A percentile compares a stretch with the other conserved stretches of the same genome.
phyloP scores from a whole-genome alignment of 2,113 vertebrate genomes.

The Nansenia antarctica region DNA sequence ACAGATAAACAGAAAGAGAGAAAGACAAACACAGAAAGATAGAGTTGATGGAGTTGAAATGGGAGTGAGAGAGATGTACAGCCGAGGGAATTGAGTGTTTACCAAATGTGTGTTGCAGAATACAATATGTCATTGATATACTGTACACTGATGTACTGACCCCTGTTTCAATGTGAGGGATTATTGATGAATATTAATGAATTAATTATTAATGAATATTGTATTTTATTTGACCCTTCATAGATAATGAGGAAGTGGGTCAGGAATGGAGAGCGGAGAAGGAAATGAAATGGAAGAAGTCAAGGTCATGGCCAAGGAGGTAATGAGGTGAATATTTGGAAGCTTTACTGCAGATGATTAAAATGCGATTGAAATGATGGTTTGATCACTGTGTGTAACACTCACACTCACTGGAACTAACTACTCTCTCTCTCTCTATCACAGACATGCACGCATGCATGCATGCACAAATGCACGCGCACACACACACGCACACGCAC shows the following conservation, averaged over 20 bases:
- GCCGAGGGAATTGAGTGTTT: neutral
- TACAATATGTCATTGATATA: neutral
- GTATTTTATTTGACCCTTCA: neutral
- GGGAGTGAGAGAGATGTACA: too few species aligned
- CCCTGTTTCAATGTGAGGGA: neutral
- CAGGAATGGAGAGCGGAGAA: neutral
- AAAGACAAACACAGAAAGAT: neutral
- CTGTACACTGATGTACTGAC: neutral
- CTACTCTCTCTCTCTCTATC: too few species aligned
- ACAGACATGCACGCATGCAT: neutral
- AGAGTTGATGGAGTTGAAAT: neutral
- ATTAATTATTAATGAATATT: too few species aligned
- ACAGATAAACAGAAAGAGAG: neutral
- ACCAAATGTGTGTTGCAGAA: neutral
- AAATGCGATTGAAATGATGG: too few species aligned
- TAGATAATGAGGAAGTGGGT: neutral
- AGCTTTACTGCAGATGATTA: too few species aligned
- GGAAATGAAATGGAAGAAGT: neutral
- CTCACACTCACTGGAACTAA: neutral
- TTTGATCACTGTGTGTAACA: neutral
- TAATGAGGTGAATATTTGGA: neutral
- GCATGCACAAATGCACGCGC: neutral
- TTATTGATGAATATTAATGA: too few species aligned
- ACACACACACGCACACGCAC: conserved; percentile 12
- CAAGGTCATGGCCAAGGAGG: neutral